phyloP scores from a whole-genome alignment of 2,888 invertebrate genomes.

The Leucoma salicis region DNA sequence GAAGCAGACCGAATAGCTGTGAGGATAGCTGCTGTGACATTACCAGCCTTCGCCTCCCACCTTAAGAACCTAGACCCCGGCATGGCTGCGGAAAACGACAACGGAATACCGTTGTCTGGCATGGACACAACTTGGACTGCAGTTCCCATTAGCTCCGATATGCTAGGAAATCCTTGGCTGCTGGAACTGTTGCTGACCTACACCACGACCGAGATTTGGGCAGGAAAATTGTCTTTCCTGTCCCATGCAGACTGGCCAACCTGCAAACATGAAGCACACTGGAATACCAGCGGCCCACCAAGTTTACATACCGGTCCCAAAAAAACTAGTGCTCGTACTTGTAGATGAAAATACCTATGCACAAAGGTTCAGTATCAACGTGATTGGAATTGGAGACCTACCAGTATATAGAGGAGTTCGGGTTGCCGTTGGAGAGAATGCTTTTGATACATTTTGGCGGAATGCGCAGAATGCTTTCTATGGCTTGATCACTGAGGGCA shows the following conservation, averaged over 20 bases:
- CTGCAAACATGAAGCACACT: neutral
- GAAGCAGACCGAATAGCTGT: neutral
- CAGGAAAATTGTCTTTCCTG: neutral
- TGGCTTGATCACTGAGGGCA: neutral
- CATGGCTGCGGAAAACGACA: neutral
- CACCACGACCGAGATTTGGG: constrained; percentile 4
- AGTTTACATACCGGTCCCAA: constrained; percentile 6
- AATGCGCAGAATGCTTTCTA: constrained; percentile 4
- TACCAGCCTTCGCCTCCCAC: constrained; percentile 8
- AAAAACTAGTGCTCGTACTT: constrained; percentile 4
- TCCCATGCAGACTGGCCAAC: neutral
- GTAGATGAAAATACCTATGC: constrained; percentile 12
- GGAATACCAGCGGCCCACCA: constrained; percentile 11
- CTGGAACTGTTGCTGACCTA: constrained; percentile 2
- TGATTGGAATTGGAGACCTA: neutral
- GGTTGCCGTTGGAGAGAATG: neutral
- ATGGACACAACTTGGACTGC: constrained; percentile 12
- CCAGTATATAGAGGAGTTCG: constrained; percentile 6
- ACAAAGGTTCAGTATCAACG: neutral
- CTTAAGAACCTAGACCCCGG: constrained; percentile 10
- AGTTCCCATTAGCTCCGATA: constrained; percentile 8
- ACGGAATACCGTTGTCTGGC: constrained; percentile 2
- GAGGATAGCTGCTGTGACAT: constrained; percentile 2
- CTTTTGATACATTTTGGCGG: constrained; percentile 1
- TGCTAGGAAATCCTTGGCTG: constrained; percentile 9